These are phyloP conservation scores for Neodiprion lecontei DNA, from an alignment of 1,140 invertebrate genomes.

Conservation along the genomic window DNA sequence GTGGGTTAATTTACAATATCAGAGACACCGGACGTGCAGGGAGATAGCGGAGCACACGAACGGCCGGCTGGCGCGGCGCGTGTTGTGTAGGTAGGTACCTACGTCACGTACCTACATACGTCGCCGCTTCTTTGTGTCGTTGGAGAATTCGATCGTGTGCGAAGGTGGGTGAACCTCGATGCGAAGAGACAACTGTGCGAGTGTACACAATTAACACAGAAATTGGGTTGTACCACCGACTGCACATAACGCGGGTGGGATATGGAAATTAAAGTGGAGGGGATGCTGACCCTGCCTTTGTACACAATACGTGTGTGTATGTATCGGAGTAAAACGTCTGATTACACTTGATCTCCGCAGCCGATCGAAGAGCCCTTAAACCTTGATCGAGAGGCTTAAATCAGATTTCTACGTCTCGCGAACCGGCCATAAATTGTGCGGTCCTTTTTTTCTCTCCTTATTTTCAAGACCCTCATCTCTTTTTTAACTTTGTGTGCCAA, in stretches of 20 bases:
- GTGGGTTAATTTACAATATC: constrained; percentile 45
- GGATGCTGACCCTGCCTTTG: neutral
- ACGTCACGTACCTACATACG: too few relatives aligned
- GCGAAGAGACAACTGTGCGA: neutral
- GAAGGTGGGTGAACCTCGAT: neutral
- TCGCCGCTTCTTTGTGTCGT: neutral
- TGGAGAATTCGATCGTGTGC: neutral
- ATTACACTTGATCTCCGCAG: neutral
- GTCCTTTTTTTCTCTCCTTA: too few relatives aligned
- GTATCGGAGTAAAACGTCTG: neutral
- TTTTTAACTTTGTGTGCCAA: too few relatives aligned
- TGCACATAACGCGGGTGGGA: neutral
- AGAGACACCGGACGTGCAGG: constrained; percentile 36
- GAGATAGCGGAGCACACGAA: constrained; percentile 21
- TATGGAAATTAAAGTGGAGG: neutral
- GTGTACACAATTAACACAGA: neutral
- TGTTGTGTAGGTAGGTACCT: too few relatives aligned
- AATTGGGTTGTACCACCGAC: neutral
- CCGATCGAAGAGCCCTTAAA: too few relatives aligned
- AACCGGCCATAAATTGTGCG: too few relatives aligned
- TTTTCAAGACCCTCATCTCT: too few relatives aligned
- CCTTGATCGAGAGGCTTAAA: too few relatives aligned
- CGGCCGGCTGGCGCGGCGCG: constrained; percentile 5
- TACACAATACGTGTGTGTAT: neutral
- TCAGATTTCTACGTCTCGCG: too few relatives aligned